phyloP scores from a whole-genome alignment of 2,113 vertebrate genomes.

The Heliornis fulica region DNA sequence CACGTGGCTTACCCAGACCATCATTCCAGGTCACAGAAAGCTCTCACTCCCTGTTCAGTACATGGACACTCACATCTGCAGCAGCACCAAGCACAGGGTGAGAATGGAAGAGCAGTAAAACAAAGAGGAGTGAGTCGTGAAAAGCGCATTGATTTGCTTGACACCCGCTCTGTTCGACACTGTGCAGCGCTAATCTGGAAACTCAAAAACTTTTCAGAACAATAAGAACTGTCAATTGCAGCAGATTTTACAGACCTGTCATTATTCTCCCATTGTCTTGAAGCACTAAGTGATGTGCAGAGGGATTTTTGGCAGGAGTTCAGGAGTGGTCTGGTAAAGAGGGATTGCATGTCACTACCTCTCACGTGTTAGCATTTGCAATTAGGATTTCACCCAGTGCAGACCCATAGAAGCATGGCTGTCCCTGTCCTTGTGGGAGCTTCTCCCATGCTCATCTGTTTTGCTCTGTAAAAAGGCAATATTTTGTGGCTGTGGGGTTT shows the following conservation, averaged over 20 bases:
- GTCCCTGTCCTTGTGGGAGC: fast-evolving
- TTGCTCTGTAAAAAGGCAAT: neutral
- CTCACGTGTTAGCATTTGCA: neutral
- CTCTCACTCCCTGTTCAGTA: neutral
- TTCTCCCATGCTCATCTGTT: neutral
- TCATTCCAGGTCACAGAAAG: neutral
- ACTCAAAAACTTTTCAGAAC: constrained; percentile 56
- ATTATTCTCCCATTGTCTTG: constrained; percentile 64
- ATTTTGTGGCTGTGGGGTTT: too few relatives aligned
- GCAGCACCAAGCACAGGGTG: neutral
- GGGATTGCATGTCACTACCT: neutral
- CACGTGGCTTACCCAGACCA: neutral
- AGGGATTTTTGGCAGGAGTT: constrained; percentile 43
- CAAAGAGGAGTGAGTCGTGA: neutral
- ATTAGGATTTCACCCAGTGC: neutral
- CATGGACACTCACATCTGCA: neutral
- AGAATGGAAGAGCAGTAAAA: constrained; percentile 14
- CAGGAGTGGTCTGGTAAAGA: neutral
- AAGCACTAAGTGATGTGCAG: constrained; percentile 8
- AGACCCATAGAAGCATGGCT: neutral
- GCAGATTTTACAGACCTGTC: constrained; percentile 54
- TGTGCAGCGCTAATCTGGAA: constrained; percentile 42
- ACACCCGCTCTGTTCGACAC: constrained; percentile 39
- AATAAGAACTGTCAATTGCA: constrained; percentile 61
- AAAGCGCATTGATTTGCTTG: constrained; percentile 49